phyloP scores from a whole-genome alignment of 1,140 invertebrate genomes.

The Ctenoplectra terminalis region DNA sequence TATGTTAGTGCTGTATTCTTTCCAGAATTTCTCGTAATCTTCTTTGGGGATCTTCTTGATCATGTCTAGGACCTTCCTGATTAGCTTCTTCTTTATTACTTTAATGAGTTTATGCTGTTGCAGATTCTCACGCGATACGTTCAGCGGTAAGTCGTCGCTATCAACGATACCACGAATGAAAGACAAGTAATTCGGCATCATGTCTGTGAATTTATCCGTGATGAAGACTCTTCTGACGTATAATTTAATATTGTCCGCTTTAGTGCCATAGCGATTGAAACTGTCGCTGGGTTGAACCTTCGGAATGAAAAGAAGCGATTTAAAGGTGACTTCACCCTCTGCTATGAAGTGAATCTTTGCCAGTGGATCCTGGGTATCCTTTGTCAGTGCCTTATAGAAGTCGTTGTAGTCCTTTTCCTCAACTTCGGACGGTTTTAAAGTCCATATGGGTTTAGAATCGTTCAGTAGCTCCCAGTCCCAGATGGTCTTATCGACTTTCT shows the following conservation, averaged over 20 bases:
- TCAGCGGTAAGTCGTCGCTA: slow-evolving; percentile 99
- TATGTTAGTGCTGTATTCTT: slow-evolving; percentile 99
- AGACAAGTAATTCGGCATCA: slow-evolving; percentile 98
- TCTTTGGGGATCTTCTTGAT: slow-evolving; percentile 97
- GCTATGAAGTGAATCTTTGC: slow-evolving; percentile 97
- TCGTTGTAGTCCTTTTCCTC: slow-evolving; percentile 94
- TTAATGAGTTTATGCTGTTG: slow-evolving; percentile 99
- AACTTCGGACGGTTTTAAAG: slow-evolving; percentile 94
- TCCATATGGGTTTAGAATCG: slow-evolving; percentile 99
- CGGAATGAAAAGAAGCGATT: slow-evolving; percentile 97
- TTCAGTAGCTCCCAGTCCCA: slow-evolving; percentile 99
- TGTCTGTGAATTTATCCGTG: slow-evolving; percentile 99
- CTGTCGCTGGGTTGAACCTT: slow-evolving; percentile 94
- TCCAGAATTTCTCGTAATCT: slow-evolving; percentile 98
- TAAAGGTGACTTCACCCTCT: slow-evolving; percentile 99
- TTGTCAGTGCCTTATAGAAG: slow-evolving; percentile 97
- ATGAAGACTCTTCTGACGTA: slow-evolving; percentile 99
- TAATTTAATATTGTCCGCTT: slow-evolving; percentile 97
- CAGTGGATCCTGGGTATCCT: slow-evolving; percentile 94
- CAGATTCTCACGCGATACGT: slow-evolving; percentile 98
- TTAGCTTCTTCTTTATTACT: slow-evolving; percentile 99
- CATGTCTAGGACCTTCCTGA: slow-evolving; percentile 99
- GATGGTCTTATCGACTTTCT: slow-evolving; percentile 96
- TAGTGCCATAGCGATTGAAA: slow-evolving; percentile 97
- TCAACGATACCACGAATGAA: slow-evolving; percentile 99